phyloP scores from a whole-genome alignment of 2,113 vertebrate genomes.

The Anarhynchus alexandrinus region DNA sequence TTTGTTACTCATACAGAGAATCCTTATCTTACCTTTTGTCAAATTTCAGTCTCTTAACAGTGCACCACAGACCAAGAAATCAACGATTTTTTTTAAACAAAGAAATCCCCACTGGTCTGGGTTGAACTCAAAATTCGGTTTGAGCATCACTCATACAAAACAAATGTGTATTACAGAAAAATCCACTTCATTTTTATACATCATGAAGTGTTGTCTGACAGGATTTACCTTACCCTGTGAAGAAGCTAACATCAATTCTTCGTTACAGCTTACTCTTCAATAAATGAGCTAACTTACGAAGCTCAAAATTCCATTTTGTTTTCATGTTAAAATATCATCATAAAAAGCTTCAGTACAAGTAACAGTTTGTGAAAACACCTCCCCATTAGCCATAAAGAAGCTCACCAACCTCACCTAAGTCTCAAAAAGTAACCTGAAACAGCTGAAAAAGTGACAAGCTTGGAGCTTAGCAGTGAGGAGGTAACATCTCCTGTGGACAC shows the following conservation, averaged over 20 bases:
- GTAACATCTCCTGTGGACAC: neutral
- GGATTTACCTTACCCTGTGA: neutral
- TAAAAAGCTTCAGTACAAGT: neutral
- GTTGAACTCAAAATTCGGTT: neutral
- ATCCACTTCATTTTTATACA: neutral
- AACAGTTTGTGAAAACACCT: neutral
- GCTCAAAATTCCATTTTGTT: neutral
- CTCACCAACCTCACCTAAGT: neutral
- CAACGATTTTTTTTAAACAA: neutral
- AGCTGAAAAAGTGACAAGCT: neutral
- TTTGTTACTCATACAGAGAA: neutral
- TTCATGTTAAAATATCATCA: neutral
- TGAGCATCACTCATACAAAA: neutral
- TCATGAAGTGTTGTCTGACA: neutral
- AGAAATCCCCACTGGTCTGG: neutral
- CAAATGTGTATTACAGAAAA: neutral
- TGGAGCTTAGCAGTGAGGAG: neutral
- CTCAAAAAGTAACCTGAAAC: neutral
- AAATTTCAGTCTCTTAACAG: neutral
- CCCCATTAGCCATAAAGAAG: neutral
- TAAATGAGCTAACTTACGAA: neutral
- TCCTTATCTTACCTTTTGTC: neutral
- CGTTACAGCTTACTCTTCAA: neutral
- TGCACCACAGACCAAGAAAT: rapidly evolving
- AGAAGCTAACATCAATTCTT: neutral